Base-by-base conservation (phyloP, 2,888 invertebrate genomes). In the Lordiphosa fenestrarum region DNA sequence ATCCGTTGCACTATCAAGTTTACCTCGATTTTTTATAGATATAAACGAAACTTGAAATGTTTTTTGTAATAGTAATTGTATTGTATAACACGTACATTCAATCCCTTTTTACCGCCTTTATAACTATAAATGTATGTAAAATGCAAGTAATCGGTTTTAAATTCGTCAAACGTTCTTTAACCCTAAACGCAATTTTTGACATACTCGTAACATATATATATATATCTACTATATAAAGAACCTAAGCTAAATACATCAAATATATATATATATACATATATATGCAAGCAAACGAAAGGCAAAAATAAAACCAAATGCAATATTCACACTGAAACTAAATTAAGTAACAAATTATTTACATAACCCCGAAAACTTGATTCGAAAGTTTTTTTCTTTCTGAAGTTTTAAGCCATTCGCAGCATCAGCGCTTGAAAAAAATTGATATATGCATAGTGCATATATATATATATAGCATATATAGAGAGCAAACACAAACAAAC, bases 1-100 rank as follows among this genome's bases (percentile, higher is more conserved):
- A 71, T 61, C 77, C 84, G 85, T 82, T 77, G 77, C 77, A 84
- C 85, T 83, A 85, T 80, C 85, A 78, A 82, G 58, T 80, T 83
- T 85, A 80, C 78, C 78, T 80, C 78, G 84, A 80, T 85, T 80
- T 80, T 80, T 85, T 80, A 85, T 74, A 76, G 71, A 61, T 64
- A 33, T 15, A 5, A 44, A 39, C 6, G 10, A 39, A 44, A 5
- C 83, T 77, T 53, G 53, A 60, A 65, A 67, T 21, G 70, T 76
- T 67, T 76, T 76, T 76, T 9, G 81, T 81, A 76, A 69, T 76
- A 55, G 64, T 66, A 64, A 40, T 47, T 65, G 40, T 46, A 35
- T 30, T 30, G 25, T 25, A 25, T 7, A 30, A 69, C 62, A 55
- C 53, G 70, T 77, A 81, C 77, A 83, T 70, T 67, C 51, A 54